Evolutionary conservation across 2,113 vertebrate genomes (phyloP).

Genomic region (Elephas maximus): DNA sequence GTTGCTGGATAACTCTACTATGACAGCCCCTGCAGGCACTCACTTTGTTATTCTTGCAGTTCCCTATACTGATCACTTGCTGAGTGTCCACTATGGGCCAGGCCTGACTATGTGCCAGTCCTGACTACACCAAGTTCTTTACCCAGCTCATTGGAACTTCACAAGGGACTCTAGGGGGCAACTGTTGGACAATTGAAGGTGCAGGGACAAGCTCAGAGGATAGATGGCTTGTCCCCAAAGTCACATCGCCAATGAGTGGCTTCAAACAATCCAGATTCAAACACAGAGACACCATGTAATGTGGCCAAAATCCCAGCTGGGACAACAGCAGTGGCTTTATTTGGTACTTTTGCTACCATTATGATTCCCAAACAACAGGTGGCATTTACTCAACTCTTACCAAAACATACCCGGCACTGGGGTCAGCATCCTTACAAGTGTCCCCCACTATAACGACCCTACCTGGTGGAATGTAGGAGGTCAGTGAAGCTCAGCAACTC

Average conservation of each 20-base stretch:
- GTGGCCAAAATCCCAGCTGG: neutral
- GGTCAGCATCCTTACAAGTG: neutral
- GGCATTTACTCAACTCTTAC: neutral
- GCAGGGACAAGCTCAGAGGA: neutral
- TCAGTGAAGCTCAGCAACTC: no score
- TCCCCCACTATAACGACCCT: neutral
- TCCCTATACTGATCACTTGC: neutral
- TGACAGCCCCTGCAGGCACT: neutral
- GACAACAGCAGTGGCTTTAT: neutral
- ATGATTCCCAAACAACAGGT: neutral
- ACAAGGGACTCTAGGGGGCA: neutral
- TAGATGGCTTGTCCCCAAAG: neutral
- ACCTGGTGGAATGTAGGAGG: neutral
- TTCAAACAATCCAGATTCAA: neutral
- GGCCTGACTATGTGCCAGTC: neutral
- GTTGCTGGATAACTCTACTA: neutral
- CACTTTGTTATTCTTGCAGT: neutral
- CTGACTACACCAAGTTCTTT: conserved; percentile 21
- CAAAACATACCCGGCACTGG: neutral
- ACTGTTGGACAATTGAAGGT: neutral
- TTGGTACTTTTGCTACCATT: neutral
- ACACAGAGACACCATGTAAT: neutral
- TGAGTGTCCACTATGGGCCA: neutral
- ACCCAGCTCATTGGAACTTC: neutral
- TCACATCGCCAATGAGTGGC: neutral